Evolutionary conservation across 2,113 vertebrate genomes (phyloP).

Genomic region (Arenaria interpres): DNA sequence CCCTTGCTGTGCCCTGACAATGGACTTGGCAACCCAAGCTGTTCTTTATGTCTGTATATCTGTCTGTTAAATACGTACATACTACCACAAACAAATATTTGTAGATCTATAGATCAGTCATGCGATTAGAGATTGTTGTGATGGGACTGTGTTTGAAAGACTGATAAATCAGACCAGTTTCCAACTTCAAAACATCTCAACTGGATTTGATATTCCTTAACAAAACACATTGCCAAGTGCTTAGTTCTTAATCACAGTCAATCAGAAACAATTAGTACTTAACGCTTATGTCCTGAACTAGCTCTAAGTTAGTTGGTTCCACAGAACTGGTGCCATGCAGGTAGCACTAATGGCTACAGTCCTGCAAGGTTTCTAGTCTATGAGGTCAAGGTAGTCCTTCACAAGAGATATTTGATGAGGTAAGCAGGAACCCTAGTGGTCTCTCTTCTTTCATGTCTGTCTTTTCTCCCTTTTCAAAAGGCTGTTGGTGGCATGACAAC

Average conservation of each 20-base stretch:
- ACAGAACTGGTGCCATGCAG: neutral
- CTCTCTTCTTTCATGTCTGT: neutral
- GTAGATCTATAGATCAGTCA: neutral
- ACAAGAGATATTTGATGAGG: neutral
- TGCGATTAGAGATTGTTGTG: neutral
- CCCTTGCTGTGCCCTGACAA: neutral
- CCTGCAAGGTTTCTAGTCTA: neutral
- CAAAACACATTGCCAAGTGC: neutral
- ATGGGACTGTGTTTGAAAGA: neutral
- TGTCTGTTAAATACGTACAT: neutral
- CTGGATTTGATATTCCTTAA: neutral
- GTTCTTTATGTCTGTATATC: neutral
- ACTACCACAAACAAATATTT: neutral
- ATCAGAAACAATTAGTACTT: neutral
- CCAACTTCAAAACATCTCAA: neutral
- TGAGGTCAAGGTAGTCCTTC: neutral
- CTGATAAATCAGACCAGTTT: neutral
- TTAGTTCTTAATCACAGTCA: neutral
- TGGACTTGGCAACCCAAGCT: neutral
- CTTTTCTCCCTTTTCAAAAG: neutral
- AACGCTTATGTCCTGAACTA: rapidly evolving
- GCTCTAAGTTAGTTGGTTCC: neutral
- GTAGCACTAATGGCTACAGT: neutral
- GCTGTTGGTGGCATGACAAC: no score
- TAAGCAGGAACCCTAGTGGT: neutral